A percentile compares a stretch with the other conserved stretches of the same genome.
phyloP scores from a whole-genome alignment of 30 jellyfish, hydroid and myxozoan species.

The Hydractinia echinata region DNA sequence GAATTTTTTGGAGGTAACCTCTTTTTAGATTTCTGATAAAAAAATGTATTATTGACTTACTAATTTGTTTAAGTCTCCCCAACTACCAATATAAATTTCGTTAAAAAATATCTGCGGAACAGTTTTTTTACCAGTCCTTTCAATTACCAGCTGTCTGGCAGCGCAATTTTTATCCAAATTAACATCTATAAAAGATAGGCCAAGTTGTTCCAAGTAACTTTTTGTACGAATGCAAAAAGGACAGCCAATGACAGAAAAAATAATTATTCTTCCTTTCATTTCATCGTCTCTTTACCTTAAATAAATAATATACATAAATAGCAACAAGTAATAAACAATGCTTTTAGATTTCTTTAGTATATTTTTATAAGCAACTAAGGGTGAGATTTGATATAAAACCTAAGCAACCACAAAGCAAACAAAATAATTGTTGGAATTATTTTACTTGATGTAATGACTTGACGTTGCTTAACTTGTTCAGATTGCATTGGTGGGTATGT shows the following conservation, averaged over 20 bases:
- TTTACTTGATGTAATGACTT: too few species aligned
- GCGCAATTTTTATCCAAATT: slow-evolving; percentile 48
- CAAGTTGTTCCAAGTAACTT: slow-evolving; percentile 65
- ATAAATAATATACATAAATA: too few species aligned
- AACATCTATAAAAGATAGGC: slow-evolving; percentile 54
- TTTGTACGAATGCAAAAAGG: slow-evolving; percentile 82
- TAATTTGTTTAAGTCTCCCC: slow-evolving; percentile 45
- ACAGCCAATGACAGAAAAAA: slow-evolving; percentile 77
- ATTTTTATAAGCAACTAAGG: too few species aligned
- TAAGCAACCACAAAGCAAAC: too few species aligned
- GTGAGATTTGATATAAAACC: too few species aligned
- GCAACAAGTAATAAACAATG: too few species aligned
- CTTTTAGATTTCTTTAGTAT: too few species aligned
- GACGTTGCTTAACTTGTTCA: too few species aligned
- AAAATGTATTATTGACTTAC: slow-evolving; percentile 38
- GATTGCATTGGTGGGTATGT: too few species aligned
- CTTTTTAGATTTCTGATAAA: too few species aligned
- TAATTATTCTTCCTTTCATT: slow-evolving; percentile 54
- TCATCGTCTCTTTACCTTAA: not conserved
- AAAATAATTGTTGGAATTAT: too few species aligned
- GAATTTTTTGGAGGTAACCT: too few species aligned
- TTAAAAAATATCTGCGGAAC: slow-evolving; percentile 86
- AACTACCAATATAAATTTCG: slow-evolving; percentile 68
- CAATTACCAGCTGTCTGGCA: slow-evolving; percentile 60
- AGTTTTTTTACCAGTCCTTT: slow-evolving; percentile 69